Evolutionary conservation across 2,797 vertebrate species (phyloP).

Genomic region (Acomys russatus): DNA sequence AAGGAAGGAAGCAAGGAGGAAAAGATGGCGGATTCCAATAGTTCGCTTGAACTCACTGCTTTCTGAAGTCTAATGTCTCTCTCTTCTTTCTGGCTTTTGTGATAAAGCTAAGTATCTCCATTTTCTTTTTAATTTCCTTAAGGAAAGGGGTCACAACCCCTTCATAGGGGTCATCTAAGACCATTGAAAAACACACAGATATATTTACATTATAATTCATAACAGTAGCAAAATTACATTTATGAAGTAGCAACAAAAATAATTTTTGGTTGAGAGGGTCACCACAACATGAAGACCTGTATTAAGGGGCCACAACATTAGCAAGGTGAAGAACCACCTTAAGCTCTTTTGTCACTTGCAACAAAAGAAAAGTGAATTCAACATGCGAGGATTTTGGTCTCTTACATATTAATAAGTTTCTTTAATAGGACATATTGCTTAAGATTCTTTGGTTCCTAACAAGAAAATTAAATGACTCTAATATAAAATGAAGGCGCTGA

Average conservation of each 20-base stretch:
- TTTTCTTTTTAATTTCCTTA: neutral
- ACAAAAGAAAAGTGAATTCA: conserved; percentile 7
- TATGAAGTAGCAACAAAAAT: neutral
- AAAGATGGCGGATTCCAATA: neutral
- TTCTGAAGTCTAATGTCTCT: neutral
- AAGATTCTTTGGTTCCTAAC: conserved; percentile 10
- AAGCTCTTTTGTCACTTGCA: neutral
- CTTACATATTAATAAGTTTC: neutral
- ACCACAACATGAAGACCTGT: neutral
- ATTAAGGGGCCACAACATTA: neutral
- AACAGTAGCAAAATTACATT: neutral
- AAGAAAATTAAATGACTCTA: neutral
- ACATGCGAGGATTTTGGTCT: neutral
- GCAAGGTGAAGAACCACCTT: neutral
- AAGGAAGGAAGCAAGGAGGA: neutral
- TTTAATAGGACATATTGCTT: neutral
- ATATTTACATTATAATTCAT: neutral
- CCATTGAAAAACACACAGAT: neutral
- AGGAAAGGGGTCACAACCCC: neutral
- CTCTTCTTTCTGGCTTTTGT: neutral
- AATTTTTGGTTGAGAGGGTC: neutral
- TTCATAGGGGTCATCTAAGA: neutral
- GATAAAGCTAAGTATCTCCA: neutral
- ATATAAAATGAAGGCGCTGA: neutral
- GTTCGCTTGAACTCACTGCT: neutral